phyloP scores from a whole-genome alignment of 2,113 vertebrate genomes.

The Odontophorus gujanensis region DNA sequence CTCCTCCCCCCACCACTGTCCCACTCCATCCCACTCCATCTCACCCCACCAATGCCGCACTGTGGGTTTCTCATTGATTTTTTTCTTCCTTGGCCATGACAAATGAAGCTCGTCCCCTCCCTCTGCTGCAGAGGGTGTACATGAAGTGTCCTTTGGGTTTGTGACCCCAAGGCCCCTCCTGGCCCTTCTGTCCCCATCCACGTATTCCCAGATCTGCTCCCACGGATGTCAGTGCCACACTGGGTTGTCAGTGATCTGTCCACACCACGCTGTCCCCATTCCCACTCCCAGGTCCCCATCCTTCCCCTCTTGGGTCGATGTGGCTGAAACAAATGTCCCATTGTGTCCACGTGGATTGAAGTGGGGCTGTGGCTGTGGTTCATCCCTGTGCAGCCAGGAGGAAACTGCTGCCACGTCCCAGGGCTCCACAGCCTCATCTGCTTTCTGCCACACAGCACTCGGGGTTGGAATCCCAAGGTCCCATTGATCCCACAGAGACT shows the following conservation, averaged over 20 bases:
- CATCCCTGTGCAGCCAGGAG: slow-evolving; percentile 39
- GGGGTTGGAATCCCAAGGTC: background rate
- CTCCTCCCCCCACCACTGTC: background rate
- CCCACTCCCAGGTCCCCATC: background rate
- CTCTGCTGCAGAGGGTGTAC: background rate
- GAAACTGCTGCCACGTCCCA: slow-evolving; percentile 66
- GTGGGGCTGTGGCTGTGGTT: background rate
- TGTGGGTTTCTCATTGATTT: background rate
- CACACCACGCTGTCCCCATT: background rate
- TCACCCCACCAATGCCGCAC: background rate
- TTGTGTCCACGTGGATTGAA: rapidly evolving
- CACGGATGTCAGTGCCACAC: too few species aligned
- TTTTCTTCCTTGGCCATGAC: background rate
- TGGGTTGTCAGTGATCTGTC: background rate
- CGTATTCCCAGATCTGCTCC: too few species aligned
- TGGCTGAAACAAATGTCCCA: background rate
- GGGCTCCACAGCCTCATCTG: slow-evolving; percentile 55
- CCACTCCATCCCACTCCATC: background rate
- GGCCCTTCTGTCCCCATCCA: too few species aligned
- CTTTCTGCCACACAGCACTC: background rate
- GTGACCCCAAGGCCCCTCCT: too few species aligned
- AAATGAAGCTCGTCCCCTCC: background rate
- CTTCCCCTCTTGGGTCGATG: background rate
- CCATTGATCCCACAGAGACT: slow-evolving; percentile 52
- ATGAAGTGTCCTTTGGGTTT: too few species aligned